phyloP scores from a whole-genome alignment of 2,113 vertebrate species.

The Phalacrocorax aristotelis region DNA sequence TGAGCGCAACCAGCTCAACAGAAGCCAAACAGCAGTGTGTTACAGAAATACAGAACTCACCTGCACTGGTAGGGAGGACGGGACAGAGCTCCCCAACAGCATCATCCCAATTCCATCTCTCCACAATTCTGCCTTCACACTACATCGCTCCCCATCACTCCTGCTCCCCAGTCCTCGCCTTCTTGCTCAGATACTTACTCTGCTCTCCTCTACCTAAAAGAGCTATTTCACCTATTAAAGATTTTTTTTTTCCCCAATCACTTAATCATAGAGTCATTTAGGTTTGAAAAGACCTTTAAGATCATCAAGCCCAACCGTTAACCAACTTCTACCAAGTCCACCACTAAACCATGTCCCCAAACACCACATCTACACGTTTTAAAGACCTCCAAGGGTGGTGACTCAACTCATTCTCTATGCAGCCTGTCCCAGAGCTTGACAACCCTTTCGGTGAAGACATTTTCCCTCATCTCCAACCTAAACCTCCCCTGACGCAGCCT shows the following conservation, averaged over 20 bases:
- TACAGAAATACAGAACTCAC: not conserved
- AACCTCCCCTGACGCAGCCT: too few species aligned
- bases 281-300: not conserved
- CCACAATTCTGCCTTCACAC: not conserved
- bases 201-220: not conserved
- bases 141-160: not conserved
- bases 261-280: too few species aligned
- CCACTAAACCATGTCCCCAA: not conserved
- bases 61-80: accelerated
- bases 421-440: not conserved
- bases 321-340: too few species aligned
- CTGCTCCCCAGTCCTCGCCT: not conserved
- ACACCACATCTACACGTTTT: accelerated
- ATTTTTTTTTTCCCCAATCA: not conserved
- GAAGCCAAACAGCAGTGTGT: too few species aligned
- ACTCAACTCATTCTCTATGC: too few species aligned
- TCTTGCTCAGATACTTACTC: not conserved
- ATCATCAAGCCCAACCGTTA: accelerated
- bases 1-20: not conserved
- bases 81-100: not conserved
- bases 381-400: not conserved
- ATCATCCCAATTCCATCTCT: too few species aligned
- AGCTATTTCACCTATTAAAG: not conserved
- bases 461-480: not conserved
- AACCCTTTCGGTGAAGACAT: not conserved